phyloP scores from a whole-genome alignment of 1,140 invertebrate genomes.

The Nasonia vitripennis region DNA sequence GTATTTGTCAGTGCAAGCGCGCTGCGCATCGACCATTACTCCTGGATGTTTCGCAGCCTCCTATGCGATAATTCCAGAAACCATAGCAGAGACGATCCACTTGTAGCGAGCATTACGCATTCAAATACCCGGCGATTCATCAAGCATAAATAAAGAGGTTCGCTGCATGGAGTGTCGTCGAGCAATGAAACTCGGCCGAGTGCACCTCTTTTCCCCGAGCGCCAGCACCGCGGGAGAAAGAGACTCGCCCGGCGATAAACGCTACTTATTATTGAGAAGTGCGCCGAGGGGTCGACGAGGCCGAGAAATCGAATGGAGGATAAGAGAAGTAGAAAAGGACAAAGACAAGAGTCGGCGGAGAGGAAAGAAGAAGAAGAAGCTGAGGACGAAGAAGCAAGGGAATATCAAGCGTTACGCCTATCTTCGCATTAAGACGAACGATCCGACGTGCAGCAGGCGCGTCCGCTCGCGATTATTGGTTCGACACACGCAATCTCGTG shows the following conservation, averaged over 20 bases:
- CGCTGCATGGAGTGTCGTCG: not conserved
- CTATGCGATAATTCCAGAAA: not conserved
- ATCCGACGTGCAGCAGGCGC: conserved; percentile 57
- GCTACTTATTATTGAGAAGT: not conserved
- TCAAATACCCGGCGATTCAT: not conserved
- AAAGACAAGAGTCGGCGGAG: not conserved
- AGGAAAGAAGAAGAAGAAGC: conserved; percentile 22
- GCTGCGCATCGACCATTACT: not conserved
- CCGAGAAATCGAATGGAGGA: too few species aligned
- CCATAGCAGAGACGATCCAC: too few species aligned
- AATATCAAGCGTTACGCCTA: conserved; percentile 61
- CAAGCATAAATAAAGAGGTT: not conserved
- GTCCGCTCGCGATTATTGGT: conserved; percentile 66
- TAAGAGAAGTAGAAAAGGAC: conserved; percentile 1
- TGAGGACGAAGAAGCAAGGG: conserved; percentile 37
- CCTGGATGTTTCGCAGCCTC: not conserved
- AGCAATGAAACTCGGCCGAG: too few species aligned
- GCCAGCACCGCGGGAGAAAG: too few species aligned
- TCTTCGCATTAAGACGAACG: conserved; percentile 64
- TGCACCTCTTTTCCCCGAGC: too few species aligned
- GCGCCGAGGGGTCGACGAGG: not conserved
- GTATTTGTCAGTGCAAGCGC: conserved; percentile 63
- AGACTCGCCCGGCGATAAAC: too few species aligned
- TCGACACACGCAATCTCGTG: conserved; percentile 67
- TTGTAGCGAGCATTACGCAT: not conserved